Percentiles rank a stretch among this genome's conserved stretches.
These are phyloP conservation scores for Canis aureus DNA, from an alignment of 2,113 vertebrate species.

Conservation along the genomic window DNA sequence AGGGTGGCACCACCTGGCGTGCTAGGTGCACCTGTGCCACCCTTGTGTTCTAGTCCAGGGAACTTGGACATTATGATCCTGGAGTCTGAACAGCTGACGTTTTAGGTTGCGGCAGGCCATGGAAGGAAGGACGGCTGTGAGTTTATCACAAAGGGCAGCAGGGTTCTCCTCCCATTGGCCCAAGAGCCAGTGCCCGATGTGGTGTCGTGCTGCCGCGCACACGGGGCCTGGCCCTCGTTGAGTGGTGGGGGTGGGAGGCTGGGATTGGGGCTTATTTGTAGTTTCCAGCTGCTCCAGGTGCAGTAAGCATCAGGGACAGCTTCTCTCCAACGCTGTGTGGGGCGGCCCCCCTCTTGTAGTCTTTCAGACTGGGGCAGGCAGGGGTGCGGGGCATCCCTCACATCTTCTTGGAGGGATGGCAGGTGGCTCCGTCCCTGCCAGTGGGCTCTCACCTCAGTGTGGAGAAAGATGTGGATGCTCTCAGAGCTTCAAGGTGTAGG, in stretches of 20 bases:
- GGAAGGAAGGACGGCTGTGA: background rate
- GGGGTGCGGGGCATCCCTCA: no score
- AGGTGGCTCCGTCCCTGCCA: background rate
- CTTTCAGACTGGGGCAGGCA: background rate
- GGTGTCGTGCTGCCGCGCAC: background rate
- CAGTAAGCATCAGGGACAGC: background rate
- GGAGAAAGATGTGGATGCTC: background rate
- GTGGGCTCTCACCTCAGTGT: background rate
- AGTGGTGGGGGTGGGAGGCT: accelerated
- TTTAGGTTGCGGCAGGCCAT: background rate
- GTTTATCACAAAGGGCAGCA: background rate
- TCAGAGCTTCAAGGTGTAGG: background rate
- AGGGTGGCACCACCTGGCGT: background rate
- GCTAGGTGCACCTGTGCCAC: accelerated
- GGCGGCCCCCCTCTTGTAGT: no score
- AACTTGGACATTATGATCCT: accelerated
- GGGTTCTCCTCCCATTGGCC: background rate
- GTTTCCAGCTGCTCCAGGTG: background rate
- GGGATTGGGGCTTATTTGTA: background rate
- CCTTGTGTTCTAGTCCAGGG: background rate
- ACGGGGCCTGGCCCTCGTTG: background rate
- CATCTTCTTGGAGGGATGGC: background rate
- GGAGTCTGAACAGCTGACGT: accelerated
- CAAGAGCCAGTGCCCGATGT: no score
- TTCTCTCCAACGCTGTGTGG: background rate